Evolutionary conservation across 2,113 vertebrate species (phyloP), one percentile per base, ranked within the genome.

Genomic region (Cepphus grylle): DNA sequence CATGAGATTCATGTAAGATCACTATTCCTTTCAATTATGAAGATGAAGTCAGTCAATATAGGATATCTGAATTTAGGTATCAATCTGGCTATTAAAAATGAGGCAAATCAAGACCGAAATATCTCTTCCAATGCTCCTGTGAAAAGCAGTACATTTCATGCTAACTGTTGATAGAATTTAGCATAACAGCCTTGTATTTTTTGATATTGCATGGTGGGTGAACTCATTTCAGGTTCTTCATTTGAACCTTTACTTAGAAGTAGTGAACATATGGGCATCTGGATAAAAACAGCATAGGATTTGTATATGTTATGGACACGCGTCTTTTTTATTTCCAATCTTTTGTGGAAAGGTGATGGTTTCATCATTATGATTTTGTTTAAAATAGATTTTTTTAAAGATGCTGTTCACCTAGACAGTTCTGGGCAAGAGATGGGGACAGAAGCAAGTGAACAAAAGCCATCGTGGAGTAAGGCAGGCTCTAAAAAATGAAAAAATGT

Each of bases 261-360:
- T 6, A 45, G 36, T 38, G 40, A 78, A 47, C 6, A 18, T 18
- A 25, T 25, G 40, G 30, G 9, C 32, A 50, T 42, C 45, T 74
- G n/a, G 14, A 21, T 65, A 36, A 74, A 15, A 32, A 23, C 20
- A 52, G 8, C 6, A 5, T 20, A 50, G 53, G 15, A 69, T 59
- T 58, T 63, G 6, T 81, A 3, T 1, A 0, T 47, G 14, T 52
- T 78, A 14, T 12, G 2, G 23, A 27, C 2, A 2, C 17, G 32
- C 22, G 74, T 50, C 26, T 26, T 47, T 47, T 71, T 86, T 47
- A 42, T 55, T 70, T 74, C 27, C 21, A 14, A 1, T 63, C 62
- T 69, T 65, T 29, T 0, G 10, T 34, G 16, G 9, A 18, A 49
- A 34, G 18, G 5, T 69, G 15, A 50, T 59, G 21, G 6, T 65